Evolutionary conservation across 2,113 vertebrate genomes (phyloP).

Genomic region (Guaruba guarouba): DNA sequence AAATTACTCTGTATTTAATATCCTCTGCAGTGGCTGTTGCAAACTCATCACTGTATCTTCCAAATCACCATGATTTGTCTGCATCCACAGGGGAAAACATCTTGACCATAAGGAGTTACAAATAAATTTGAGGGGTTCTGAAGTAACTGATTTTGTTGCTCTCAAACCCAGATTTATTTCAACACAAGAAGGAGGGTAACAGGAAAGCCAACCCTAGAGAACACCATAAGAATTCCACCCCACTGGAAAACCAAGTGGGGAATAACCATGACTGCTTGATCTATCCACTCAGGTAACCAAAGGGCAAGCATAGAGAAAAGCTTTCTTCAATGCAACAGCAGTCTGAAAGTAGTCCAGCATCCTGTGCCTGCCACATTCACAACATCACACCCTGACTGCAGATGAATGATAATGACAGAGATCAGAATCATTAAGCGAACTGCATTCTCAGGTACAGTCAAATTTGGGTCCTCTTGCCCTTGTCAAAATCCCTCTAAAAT

Average conservation of each 20-base stretch:
- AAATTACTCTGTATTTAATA: not conserved
- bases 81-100: not conserved
- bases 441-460: not conserved
- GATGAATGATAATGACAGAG: not conserved
- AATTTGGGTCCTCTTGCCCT: not conserved
- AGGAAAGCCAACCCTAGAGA: not conserved
- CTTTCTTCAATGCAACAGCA: not conserved
- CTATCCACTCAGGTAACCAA: not conserved
- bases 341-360: not conserved
- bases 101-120: not conserved
- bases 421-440: not conserved
- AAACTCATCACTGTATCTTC: not conserved
- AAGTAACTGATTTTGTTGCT: not conserved
- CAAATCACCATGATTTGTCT: not conserved
- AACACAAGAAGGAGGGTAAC: not conserved
- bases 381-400: not conserved
- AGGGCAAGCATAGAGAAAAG: not conserved
- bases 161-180: not conserved
- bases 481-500: not conserved
- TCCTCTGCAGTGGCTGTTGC: not conserved
- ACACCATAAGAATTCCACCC: not conserved
- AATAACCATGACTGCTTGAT: accelerated
- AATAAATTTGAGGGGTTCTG: not conserved
- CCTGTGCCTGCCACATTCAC: not conserved
- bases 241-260: not conserved